These are phyloP conservation scores for Esox lucius DNA, from an alignment of 2,797 vertebrate species.

Conservation along the genomic window DNA sequence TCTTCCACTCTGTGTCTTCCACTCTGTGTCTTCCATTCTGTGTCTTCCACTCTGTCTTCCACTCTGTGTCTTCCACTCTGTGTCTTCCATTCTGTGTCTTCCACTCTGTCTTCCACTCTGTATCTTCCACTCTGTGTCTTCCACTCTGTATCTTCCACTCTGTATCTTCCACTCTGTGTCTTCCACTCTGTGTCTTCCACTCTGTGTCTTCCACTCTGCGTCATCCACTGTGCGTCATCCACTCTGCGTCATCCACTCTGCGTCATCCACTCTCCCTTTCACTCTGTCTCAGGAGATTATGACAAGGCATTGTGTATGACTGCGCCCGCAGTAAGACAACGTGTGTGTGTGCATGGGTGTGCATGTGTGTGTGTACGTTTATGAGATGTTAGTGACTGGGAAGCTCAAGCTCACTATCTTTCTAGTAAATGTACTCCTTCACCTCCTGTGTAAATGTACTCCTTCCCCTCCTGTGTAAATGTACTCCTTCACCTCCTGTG, in stretches of 20 bases:
- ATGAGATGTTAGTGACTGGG: neutral
- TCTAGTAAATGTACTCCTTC: neutral
- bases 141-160: neutral
- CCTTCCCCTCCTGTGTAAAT: neutral
- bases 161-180: neutral
- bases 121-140: neutral
- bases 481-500: neutral
- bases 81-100: neutral
- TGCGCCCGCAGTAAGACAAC: no score
- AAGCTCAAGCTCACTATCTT: neutral
- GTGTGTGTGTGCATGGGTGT: neutral
- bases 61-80: neutral
- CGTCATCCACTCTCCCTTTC: neutral
- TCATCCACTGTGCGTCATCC: neutral
- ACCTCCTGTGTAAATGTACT: no score
- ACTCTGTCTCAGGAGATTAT: conserved; percentile 1
- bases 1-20: neutral
- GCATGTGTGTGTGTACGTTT: neutral
- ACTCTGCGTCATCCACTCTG: neutral
- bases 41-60: neutral
- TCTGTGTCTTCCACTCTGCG: neutral
- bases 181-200: neutral
- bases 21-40: neutral
- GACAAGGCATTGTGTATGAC: neutral
- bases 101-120: neutral